Percentiles rank a stretch among this genome's conserved stretches.
Evolutionary conservation across 2,113 vertebrate species (phyloP).

Genomic region (Cinclus mexicanus): DNA sequence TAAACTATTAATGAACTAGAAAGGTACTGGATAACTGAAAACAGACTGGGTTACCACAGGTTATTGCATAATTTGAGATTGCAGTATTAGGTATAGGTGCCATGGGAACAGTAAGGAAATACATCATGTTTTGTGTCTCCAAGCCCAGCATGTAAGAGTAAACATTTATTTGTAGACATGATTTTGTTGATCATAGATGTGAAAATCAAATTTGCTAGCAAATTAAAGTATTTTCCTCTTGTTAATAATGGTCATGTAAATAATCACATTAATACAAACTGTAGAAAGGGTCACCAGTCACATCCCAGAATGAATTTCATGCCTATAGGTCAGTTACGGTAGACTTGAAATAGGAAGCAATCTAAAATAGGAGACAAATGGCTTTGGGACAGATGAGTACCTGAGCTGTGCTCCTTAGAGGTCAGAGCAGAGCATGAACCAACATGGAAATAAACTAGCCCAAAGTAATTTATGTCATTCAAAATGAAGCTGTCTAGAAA

Average conservation of each 20-base stretch:
- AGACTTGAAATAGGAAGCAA: background rate
- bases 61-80: background rate
- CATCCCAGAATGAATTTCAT: background rate
- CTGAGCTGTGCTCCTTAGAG: background rate
- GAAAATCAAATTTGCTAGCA: background rate
- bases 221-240: background rate
- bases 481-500: background rate
- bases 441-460: background rate
- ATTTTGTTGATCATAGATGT: background rate
- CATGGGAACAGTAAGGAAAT: background rate
- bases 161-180: background rate
- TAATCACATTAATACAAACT: background rate
- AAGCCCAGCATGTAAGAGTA: background rate
- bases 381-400: background rate
- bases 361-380: background rate
- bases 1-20: background rate
- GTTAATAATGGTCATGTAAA: background rate
- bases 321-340: background rate
- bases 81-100: background rate
- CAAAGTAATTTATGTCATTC: background rate
- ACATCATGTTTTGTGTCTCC: background rate
- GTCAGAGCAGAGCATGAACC: background rate
- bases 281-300: background rate
- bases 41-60: background rate
- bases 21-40: background rate